Evolutionary conservation across 2,113 vertebrate genomes (phyloP).

Genomic region (Lasiurus cinereus): DNA sequence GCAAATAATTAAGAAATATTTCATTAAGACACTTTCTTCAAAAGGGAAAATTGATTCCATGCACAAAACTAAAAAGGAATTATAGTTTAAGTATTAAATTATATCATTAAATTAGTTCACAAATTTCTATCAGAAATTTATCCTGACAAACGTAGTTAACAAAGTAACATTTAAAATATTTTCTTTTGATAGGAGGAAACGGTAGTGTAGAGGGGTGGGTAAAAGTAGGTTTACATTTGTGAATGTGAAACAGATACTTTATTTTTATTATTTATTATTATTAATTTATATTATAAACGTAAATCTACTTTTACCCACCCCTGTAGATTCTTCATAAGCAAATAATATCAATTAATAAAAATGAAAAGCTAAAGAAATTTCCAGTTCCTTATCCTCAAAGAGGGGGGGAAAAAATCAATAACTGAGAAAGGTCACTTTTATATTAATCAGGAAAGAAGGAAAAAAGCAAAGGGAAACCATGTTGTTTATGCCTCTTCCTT

Average conservation of each 20-base stretch:
- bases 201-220: neutral
- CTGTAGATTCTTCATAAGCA: constrained; percentile 17
- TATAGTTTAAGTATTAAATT: constrained; percentile 32
- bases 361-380: constrained; percentile 55
- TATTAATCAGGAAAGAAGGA: neutral
- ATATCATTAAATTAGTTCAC: constrained; percentile 8
- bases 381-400: neutral
- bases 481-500: constrained; percentile 19
- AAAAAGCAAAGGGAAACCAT: neutral
- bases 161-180: constrained; percentile 7
- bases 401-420: neutral
- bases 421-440: constrained; percentile 54
- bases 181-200: neutral
- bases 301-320: neutral
- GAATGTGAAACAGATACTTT: neutral
- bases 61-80: constrained; percentile 55
- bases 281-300: neutral
- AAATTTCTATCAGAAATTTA: constrained; percentile 59
- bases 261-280: neutral
- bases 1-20: constrained; percentile 3
- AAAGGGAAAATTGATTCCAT: constrained; percentile 35
- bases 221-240: neutral
- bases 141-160: constrained; percentile 45
- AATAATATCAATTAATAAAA: constrained; percentile 60
- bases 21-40: constrained; percentile 6